Evolutionary conservation across 2,888 invertebrate species (phyloP), one percentile per base, ranked within the genome.

Genomic region (Zeuzera pyrina): DNA sequence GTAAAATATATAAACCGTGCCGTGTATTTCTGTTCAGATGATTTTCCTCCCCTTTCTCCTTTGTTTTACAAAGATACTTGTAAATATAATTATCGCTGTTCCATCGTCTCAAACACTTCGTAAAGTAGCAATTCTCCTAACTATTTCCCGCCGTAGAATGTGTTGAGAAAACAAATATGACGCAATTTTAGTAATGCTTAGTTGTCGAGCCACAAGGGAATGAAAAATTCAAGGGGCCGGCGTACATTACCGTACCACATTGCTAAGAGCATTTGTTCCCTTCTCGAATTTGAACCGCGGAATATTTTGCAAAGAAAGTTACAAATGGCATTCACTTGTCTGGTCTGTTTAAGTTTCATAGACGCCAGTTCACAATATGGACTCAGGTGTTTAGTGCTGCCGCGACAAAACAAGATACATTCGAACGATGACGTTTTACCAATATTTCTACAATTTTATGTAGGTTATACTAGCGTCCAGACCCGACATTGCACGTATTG

Each of bases 181-280:
- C 70, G 79, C 81, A 83, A 83, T 83, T 81, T 78, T 64, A 68
- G 77, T 83, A 81, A 83, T 81, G 81, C 71, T 74, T 70, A 77
- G 76, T 81, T 77, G 79, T 77, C 77, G 71, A 67, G 77, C 70
- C 76, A 73, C 78, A 65, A 69, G 79, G 78, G 79, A 78, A 79
- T 81, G 79, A 83, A 81, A 81, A 81, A 81, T 81, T 83, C 77
- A 79, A 65, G 76, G 77, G 76, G 73, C 73, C 56, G 67, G 57
- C 69, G 71, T 57, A 72, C 77, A 76, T 79, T 74, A 70, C 71
- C 52, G 62, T 54, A 65, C 62, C 74, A 65, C 73, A 73, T 78
- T 70, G 72, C 69, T 67, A 62, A 67, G 63, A 71, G 67, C 68
- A 67, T 76, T 78, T 73, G 68, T 71, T 69, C 60, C 63, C 61